phyloP scores from a whole-genome alignment of 2,797 vertebrate species.

The Myotis pilosus region DNA sequence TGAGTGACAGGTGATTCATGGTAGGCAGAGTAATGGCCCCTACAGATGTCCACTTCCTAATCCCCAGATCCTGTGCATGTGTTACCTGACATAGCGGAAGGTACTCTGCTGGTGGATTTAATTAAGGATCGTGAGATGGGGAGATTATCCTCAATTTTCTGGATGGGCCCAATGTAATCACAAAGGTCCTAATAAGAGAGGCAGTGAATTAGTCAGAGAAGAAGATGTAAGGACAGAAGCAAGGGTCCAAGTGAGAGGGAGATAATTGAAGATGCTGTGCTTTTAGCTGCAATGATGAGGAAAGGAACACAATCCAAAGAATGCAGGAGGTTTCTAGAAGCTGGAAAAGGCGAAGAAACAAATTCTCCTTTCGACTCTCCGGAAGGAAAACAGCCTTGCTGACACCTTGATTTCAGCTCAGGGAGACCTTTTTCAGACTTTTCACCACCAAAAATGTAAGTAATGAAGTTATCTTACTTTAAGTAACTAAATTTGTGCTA shows the following conservation, averaged over 20 bases:
- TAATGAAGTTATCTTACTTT: background rate
- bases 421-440: background rate
- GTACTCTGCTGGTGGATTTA: background rate
- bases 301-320: background rate
- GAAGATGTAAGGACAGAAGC: background rate
- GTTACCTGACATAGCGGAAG: background rate
- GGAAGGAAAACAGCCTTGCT: background rate
- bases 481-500: background rate
- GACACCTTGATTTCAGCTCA: background rate
- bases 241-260: background rate
- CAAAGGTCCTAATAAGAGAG: background rate
- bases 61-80: background rate
- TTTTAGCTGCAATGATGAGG: background rate
- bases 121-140: background rate
- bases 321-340: background rate
- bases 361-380: background rate
- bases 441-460: background rate
- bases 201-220: background rate
- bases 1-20: too few relatives aligned
- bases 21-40: background rate
- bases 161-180: background rate
- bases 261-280: background rate
- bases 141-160: background rate
- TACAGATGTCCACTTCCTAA: background rate
- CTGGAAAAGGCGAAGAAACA: background rate